Conservation (phyloP, 1,140 invertebrate genomes). For the Sesamia nonagrioides region DNA sequence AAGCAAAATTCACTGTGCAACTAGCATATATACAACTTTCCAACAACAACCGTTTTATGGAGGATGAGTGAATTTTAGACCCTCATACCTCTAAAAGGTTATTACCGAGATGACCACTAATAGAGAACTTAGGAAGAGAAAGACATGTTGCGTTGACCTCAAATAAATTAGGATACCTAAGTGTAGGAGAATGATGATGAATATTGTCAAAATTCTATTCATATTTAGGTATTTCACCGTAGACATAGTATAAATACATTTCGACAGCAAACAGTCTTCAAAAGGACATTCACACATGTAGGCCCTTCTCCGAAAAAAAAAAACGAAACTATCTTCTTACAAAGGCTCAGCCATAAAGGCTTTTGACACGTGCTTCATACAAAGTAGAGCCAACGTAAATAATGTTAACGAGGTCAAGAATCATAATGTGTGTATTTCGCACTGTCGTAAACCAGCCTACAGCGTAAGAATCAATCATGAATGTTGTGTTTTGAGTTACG, state of each 20-base stretch:
- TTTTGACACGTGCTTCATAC: slow-evolving; percentile 56
- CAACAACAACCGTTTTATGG: too few species aligned
- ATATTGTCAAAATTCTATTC: too few species aligned
- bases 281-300: slow-evolving; percentile 24
- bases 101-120: too few species aligned
- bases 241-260: background rate
- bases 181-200: too few species aligned
- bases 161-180: too few species aligned
- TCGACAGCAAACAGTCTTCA: slow-evolving; percentile 27
- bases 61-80: too few species aligned
- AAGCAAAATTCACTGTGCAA: too few species aligned
- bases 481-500: slow-evolving; percentile 52
- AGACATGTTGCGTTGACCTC: too few species aligned
- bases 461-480: slow-evolving; percentile 68
- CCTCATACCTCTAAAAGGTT: too few species aligned
- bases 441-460: slow-evolving; percentile 70
- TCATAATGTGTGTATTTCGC: slow-evolving; percentile 69
- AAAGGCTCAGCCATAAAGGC: slow-evolving; percentile 50
- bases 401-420: slow-evolving; percentile 70
- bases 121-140: too few species aligned
- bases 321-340: slow-evolving; percentile 43
- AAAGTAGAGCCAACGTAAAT: slow-evolving; percentile 61
- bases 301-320: slow-evolving; percentile 19
- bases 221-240: too few species aligned
- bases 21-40: too few species aligned